Conservation (phyloP, 2,888 invertebrate genomes). For the Sialis lutaria region DNA sequence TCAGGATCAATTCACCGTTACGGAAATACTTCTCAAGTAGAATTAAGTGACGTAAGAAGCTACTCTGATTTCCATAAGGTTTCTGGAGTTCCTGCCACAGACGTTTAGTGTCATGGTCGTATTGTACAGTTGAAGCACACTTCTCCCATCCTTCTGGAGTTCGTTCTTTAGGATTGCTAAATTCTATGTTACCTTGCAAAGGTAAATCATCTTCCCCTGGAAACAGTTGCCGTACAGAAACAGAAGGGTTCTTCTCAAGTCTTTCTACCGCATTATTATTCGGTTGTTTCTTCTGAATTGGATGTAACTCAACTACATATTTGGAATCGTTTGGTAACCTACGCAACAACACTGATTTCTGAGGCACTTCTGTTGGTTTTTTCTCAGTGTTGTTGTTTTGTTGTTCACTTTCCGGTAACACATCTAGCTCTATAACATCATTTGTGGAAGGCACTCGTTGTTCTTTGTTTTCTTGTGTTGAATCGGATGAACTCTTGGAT, state of each 20-base stretch:
- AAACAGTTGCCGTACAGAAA: slow-evolving; percentile 63
- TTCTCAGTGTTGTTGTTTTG: not conserved
- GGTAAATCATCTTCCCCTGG: slow-evolving; percentile 73
- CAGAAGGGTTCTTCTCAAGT: slow-evolving; percentile 63
- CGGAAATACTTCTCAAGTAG: slow-evolving; percentile 70
- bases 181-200: slow-evolving; percentile 57
- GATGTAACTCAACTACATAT: slow-evolving; percentile 17
- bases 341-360: slow-evolving; percentile 2
- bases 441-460: slow-evolving; percentile 12
- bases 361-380: slow-evolving; percentile 3
- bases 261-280: slow-evolving; percentile 39
- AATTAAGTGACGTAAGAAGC: slow-evolving; percentile 65
- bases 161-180: slow-evolving; percentile 48
- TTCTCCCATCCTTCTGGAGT: slow-evolving; percentile 78
- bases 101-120: slow-evolving; percentile 62
- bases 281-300: slow-evolving; percentile 26
- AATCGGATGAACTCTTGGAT: not conserved
- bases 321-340: slow-evolving; percentile 4
- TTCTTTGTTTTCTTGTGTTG: slow-evolving; percentile 23
- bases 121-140: slow-evolving; percentile 60
- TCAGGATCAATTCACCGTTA: slow-evolving; percentile 57
- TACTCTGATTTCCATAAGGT: slow-evolving; percentile 76
- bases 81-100: slow-evolving; percentile 70
- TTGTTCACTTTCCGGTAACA: not conserved
- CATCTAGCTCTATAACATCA: slow-evolving; percentile 4